A percentile compares a stretch with the other conserved stretches of the same genome.
phyloP scores from a whole-genome alignment of 2,797 vertebrate species.

The Miichthys miiuy region DNA sequence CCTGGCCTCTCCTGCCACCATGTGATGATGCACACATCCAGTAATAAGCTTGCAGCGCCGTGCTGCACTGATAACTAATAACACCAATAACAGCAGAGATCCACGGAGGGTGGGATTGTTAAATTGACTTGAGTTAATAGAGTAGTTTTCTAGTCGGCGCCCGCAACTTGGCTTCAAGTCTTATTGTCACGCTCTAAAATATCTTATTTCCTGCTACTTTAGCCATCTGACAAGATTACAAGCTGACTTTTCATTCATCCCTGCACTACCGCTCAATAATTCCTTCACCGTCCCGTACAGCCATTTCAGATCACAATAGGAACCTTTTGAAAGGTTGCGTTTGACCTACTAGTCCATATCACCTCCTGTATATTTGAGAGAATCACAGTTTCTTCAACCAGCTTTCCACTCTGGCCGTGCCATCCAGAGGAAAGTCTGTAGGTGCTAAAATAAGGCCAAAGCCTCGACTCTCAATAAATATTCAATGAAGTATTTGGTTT shows the following conservation, averaged over 20 bases:
- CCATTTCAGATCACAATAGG: too few species aligned
- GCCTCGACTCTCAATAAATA: slow-evolving; percentile 24
- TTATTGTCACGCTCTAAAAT: neutral
- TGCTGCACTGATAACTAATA: neutral
- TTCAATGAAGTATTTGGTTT: slow-evolving; percentile 32
- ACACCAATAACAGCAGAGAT: slow-evolving; percentile 6
- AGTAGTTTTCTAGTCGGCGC: slow-evolving; percentile 1
- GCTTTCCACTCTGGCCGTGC: neutral
- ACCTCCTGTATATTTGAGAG: slow-evolving; percentile 5
- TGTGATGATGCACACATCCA: slow-evolving; percentile 44
- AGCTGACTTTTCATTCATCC: neutral
- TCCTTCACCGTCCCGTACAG: neutral
- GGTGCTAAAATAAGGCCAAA: slow-evolving; percentile 37
- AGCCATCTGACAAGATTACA: neutral
- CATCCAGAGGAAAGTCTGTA: neutral
- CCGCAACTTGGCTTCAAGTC: neutral
- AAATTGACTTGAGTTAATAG: slow-evolving; percentile 21
- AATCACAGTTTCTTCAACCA: slow-evolving; percentile 1
- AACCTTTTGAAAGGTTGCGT: slow-evolving; percentile 4
- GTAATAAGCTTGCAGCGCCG: slow-evolving; percentile 40
- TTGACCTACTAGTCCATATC: neutral
- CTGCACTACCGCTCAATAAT: too few species aligned
- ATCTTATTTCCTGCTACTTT: neutral
- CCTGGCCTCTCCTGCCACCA: slow-evolving; percentile 31
- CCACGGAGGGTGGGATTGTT: neutral